Evolutionary conservation across 2,797 vertebrate species (phyloP).

Genomic region (Cottoperca gobio): DNA sequence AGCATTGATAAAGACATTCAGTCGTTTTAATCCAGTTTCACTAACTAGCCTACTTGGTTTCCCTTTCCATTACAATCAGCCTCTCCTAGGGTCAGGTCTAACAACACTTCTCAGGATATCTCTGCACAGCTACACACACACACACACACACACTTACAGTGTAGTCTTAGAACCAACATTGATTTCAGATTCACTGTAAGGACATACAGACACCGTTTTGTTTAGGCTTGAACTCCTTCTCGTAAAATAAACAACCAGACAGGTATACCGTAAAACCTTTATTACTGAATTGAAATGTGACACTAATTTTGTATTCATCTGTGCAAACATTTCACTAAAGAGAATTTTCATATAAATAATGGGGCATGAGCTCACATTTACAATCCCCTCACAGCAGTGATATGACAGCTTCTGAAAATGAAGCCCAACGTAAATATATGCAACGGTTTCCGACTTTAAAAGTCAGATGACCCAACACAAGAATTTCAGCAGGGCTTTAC

Average conservation of each 20-base stretch:
- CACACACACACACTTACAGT: too few species aligned
- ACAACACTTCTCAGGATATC: too few species aligned
- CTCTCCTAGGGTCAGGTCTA: too few species aligned
- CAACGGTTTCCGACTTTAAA: slow-evolving; percentile 24
- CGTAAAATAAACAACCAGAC: slow-evolving; percentile 20
- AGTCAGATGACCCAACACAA: slow-evolving; percentile 23
- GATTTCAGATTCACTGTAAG: not conserved
- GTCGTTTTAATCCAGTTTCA: not conserved
- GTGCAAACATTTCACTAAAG: slow-evolving; percentile 71
- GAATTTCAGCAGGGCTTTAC: slow-evolving; percentile 47
- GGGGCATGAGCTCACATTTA: slow-evolving; percentile 48
- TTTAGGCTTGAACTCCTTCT: not conserved
- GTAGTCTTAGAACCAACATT: not conserved
- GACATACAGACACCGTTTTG: not conserved
- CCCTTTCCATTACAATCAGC: too few species aligned
- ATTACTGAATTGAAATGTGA: slow-evolving; percentile 67
- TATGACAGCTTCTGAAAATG: slow-evolving; percentile 74
- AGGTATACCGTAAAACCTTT: slow-evolving; percentile 64
- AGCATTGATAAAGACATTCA: not conserved
- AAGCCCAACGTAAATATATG: slow-evolving; percentile 67
- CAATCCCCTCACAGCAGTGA: slow-evolving; percentile 68
- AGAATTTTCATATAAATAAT: slow-evolving; percentile 71
- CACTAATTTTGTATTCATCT: slow-evolving; percentile 62
- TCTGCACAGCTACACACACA: too few species aligned
- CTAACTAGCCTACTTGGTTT: too few species aligned